These are phyloP conservation scores for Rhynchophorus ferrugineus DNA, from an alignment of 1,140 invertebrate species.

Conservation along the genomic window DNA sequence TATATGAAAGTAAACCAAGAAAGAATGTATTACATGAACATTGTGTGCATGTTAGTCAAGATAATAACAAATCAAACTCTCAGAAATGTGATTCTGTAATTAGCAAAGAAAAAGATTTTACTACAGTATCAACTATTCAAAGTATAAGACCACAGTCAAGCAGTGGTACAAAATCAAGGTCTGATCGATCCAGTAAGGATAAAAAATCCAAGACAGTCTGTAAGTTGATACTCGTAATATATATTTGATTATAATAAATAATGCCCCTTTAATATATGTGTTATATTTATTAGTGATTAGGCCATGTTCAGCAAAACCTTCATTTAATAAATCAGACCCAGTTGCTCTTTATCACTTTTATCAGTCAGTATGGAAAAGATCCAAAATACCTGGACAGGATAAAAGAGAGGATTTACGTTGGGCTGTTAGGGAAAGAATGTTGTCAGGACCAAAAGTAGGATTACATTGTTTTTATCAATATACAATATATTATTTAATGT, in stretches of 20 bases:
- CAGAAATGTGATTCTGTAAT: constrained; percentile 1
- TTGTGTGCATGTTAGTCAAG: constrained; percentile 16
- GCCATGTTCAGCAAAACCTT: constrained; percentile 34
- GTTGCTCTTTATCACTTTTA: constrained; percentile 69
- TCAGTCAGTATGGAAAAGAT: constrained; percentile 62
- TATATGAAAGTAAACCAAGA: constrained; percentile 10
- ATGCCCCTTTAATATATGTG: neutral
- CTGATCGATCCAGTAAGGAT: constrained; percentile 2
- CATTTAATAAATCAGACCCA: constrained; percentile 53
- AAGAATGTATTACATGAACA: constrained; percentile 15
- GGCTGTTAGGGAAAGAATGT: constrained; percentile 51
- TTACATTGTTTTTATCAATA: neutral
- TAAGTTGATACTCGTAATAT: constrained; percentile 11
- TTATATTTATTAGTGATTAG: constrained; percentile 43
- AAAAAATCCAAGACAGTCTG: constrained; percentile 10
- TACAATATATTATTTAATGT: neutral
- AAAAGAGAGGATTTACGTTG: constrained; percentile 53
- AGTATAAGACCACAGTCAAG: constrained; percentile 2
- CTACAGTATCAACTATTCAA: constrained; percentile 10
- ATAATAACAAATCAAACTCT: constrained; percentile 8
- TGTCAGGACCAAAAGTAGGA: constrained; percentile 38
- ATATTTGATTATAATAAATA: neutral
- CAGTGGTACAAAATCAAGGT: neutral
- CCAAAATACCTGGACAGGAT: constrained; percentile 62
- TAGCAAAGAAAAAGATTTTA: constrained; percentile 1